A percentile compares a stretch with the other conserved stretches of the same genome.
These are phyloP conservation scores for Nylanderia fulva DNA, from an alignment of 1,140 invertebrate genomes.

Conservation along the genomic window DNA sequence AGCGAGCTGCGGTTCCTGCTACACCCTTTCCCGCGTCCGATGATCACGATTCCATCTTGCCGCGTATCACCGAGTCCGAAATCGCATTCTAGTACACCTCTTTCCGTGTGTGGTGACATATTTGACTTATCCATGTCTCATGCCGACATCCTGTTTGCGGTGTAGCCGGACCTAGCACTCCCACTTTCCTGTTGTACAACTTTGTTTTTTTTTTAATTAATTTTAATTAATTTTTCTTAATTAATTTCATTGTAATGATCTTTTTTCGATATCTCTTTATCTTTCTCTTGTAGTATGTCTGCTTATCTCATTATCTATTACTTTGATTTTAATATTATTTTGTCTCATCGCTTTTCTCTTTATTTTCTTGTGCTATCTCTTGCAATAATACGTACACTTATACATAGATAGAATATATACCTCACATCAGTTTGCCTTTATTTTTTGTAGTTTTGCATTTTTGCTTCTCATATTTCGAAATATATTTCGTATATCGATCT, in stretches of 20 bases:
- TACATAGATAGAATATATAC: no score
- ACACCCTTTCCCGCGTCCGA: constrained; percentile 80
- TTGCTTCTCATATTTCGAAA: not conserved
- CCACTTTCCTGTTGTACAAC: constrained; percentile 74
- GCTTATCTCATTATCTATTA: constrained; percentile 15
- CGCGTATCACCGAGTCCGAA: constrained; percentile 40
- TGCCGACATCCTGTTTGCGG: constrained; percentile 76
- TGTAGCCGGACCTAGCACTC: constrained; percentile 85
- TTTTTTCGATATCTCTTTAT: constrained; percentile 36
- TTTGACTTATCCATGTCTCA: constrained; percentile 63
- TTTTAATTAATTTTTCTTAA: constrained; percentile 60
- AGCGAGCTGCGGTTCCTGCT: constrained; percentile 85
- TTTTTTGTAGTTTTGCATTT: not conserved
- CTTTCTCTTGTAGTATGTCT: constrained; percentile 20
- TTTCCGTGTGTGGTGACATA: constrained; percentile 48
- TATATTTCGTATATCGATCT: no score
- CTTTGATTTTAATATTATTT: not conserved
- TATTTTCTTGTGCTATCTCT: not conserved
- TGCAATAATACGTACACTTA: not conserved
- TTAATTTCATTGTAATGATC: constrained; percentile 66
- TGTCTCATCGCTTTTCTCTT: not conserved
- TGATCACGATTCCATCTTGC: constrained; percentile 51
- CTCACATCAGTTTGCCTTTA: no score
- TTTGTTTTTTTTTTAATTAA: constrained; percentile 52
- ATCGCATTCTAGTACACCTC: constrained; percentile 32